Base-by-base conservation (phyloP, 2,888 invertebrate species). In the Tetrapedia diversipes region DNA sequence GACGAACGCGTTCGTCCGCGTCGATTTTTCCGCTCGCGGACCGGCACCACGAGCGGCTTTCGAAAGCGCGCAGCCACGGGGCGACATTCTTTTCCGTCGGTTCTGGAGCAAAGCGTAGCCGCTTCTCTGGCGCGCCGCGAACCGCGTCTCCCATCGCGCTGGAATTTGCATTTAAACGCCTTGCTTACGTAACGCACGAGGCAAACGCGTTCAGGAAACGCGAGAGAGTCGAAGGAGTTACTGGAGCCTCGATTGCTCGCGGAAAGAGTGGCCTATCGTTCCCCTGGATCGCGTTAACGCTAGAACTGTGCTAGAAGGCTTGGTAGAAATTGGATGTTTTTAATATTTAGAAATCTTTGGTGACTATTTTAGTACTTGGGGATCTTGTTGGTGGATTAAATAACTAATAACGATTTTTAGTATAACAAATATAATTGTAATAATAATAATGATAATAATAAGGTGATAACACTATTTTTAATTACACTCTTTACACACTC, bases 81-180 rank as follows among this genome's bases (percentile, higher is more conserved):
- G 77, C 86, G 86, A 84, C 86, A 84, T 86, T 86, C 84, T 84
- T 84, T 84, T 79, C 74, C 77, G 57, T 76, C 81, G 77, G 76
- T 79, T 83, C 84, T 83, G 79, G 72, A 76, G 77, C 75, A 80
- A 75, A 73, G 76, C 76, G 45, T n/a, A n/a, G 53, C 77, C 71
- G 79, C 81, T 78, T 77, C 84, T 82, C 78, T 74, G n/a, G n/a
- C n/a, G n/a, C 69, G 70, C 41, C 76, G 53, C 45, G 67, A 77
- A 77, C 70, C 71, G 77, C 81, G 82, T 86, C 80, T 82, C 79
- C 77, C 79, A 79, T 83, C 81, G 82, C 69, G 61, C 60, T 77
- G 82, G 79, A 82, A 87, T 87, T 87, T 87, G 85, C 87, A 87
- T 87, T 87, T 85, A 84, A 85, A 82, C 80, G 81, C 80, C 80